These are phyloP conservation scores for Semicossyphus pulcher DNA, from an alignment of 2,113 vertebrate species.

Conservation along the genomic window DNA sequence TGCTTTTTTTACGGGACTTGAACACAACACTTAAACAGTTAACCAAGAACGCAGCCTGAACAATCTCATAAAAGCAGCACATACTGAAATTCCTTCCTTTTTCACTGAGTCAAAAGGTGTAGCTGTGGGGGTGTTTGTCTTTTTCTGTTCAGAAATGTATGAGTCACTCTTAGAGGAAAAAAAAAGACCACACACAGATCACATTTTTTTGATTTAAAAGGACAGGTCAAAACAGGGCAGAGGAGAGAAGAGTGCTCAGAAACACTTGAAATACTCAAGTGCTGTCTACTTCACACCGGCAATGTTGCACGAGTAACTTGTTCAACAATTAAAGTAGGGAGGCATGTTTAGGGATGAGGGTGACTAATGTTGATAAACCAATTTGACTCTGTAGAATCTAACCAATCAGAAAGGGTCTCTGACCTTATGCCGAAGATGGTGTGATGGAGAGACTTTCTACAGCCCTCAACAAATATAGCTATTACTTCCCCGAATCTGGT, in stretches of 20 bases:
- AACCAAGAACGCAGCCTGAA: neutral
- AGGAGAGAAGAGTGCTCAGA: slow-evolving; percentile 2
- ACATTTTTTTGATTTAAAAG: slow-evolving; percentile 4
- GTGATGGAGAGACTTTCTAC: neutral
- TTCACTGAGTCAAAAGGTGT: slow-evolving; percentile 15
- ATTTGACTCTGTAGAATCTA: too few species aligned
- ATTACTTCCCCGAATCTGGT: too few species aligned
- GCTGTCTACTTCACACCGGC: too few species aligned
- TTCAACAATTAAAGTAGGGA: too few species aligned
- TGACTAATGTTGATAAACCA: too few species aligned
- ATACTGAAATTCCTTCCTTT: neutral
- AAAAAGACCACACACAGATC: slow-evolving; percentile 1
- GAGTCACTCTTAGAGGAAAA: slow-evolving; percentile 5
- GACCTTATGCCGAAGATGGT: too few species aligned
- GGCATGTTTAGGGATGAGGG: too few species aligned
- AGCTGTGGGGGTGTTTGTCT: neutral
- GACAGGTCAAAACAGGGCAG: neutral
- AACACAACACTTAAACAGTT: neutral
- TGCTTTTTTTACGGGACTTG: too few species aligned
- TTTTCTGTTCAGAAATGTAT: neutral
- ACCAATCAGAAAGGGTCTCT: too few species aligned
- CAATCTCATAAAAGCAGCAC: too few species aligned
- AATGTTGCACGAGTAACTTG: too few species aligned
- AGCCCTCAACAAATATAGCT: neutral
- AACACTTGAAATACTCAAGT: neutral